Percentiles rank a stretch among this genome's conserved stretches.
phyloP scores from a whole-genome alignment of 1,140 invertebrate species.

The Brachionus rubens region DNA sequence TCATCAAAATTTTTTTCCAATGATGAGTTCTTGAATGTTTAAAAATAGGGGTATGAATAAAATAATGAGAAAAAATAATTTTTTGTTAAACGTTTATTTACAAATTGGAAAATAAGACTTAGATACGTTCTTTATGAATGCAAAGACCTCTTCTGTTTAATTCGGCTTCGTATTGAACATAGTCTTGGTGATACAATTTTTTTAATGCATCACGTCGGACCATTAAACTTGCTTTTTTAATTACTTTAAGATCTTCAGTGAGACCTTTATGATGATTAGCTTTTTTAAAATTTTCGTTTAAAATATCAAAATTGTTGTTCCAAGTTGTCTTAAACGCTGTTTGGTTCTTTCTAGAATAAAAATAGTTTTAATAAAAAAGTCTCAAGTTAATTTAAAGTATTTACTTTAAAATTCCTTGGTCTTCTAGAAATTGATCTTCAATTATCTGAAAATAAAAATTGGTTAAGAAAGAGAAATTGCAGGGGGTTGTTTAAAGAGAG shows the following conservation, averaged over 20 bases:
- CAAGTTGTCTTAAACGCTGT: slow-evolving; percentile 1
- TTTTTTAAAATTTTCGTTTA: background rate
- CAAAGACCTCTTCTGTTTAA: slow-evolving; percentile 29
- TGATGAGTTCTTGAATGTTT: no score
- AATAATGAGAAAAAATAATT: no score
- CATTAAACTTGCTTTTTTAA: slow-evolving; percentile 21
- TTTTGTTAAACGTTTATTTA: no score
- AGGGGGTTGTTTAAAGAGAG: background rate
- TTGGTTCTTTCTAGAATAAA: background rate
- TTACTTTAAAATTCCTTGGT: background rate
- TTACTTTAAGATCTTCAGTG: slow-evolving; percentile 10
- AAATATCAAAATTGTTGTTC: slow-evolving; percentile 17
- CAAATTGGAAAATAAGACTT: background rate
- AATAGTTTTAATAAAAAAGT: slow-evolving; percentile 2
- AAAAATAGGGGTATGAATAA: no score
- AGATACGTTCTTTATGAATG: slow-evolving; percentile 45
- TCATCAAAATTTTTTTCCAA: no score
- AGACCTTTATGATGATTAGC: background rate
- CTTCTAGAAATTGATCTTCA: slow-evolving; percentile 6
- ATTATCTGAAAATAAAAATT: background rate
- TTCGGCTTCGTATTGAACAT: slow-evolving; percentile 13
- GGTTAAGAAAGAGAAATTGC: background rate
- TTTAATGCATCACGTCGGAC: slow-evolving; percentile 25
- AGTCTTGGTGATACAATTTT: slow-evolving; percentile 17
- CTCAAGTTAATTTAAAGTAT: background rate